phyloP scores from a whole-genome alignment of 2,888 invertebrate species.

The Acanthacorydalis orientalis region DNA sequence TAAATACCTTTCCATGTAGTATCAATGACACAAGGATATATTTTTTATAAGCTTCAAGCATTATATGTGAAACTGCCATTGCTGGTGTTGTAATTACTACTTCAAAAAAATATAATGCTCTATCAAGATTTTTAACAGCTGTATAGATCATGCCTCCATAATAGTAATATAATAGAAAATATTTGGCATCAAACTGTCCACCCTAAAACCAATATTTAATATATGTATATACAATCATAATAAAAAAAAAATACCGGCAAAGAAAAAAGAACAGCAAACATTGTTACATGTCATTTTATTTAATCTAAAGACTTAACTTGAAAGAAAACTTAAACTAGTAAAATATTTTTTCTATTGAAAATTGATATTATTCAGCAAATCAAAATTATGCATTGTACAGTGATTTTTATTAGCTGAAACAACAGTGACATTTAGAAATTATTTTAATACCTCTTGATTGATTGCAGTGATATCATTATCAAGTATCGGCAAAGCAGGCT shows the following conservation, averaged over 20 bases:
- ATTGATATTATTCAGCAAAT: background rate
- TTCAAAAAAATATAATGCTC: conserved; percentile 90
- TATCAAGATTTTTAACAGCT: conserved; percentile 79
- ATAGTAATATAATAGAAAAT: conserved; percentile 87
- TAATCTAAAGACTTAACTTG: background rate
- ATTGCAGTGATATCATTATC: conserved; percentile 86
- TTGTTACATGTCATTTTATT: background rate
- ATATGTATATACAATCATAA: background rate
- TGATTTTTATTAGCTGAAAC: background rate
- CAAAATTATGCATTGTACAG: background rate
- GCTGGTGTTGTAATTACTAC: conserved; percentile 92
- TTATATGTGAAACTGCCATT: conserved; percentile 86
- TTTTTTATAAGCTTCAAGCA: conserved; percentile 96
- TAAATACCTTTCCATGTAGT: conserved; percentile 81
- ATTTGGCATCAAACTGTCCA: conserved; percentile 68
- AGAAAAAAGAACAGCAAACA: too few relatives aligned
- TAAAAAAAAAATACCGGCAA: background rate
- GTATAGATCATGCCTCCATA: conserved; percentile 97
- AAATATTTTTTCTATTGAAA: background rate
- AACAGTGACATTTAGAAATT: background rate
- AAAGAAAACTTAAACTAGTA: background rate
- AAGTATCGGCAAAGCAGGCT: conserved; percentile 74
- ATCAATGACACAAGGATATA: conserved; percentile 85
- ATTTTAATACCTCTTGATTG: conserved; percentile 51
- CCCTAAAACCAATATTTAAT: conserved; percentile 28